Evolutionary conservation across 1,140 invertebrate species (phyloP), one percentile per base, ranked within the genome.

Genomic region (Lethrus apterus): DNA sequence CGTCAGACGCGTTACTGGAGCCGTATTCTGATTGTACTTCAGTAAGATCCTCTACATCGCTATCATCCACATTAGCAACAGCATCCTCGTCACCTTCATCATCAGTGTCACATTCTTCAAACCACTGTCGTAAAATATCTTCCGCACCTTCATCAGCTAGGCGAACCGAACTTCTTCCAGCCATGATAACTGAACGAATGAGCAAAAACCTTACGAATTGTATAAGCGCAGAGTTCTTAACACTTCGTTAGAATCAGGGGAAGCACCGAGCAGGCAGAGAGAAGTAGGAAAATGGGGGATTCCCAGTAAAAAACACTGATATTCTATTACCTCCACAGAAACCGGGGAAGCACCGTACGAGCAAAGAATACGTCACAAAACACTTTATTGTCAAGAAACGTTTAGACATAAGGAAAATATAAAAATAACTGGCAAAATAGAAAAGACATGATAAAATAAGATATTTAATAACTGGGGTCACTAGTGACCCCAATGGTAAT

Each of bases 21-120:
- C n/a, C n/a, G n/a, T n/a, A n/a, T n/a, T n/a, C n/a, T n/a, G n/a
- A n/a, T n/a, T n/a, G n/a, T n/a, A n/a, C n/a, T n/a, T n/a, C n/a
- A n/a, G n/a, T n/a, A n/a, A 18, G 8, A 36, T 36, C 34, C 13
- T 36, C 18, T 17, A 8, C 31, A 13, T 32, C 31, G 13, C 7
- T 32, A 13, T 32, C 13, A 9, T 32, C 13, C 4, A 4, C 4
- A 13, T 9, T 32, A 13, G 13, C 31, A 13, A 7, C 13, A 9
- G 4, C 13, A 13, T 32, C 31, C 7, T 13, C 13, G 4, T 7
- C 13, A n/a, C n/a, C n/a, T n/a, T n/a, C n/a, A 26, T 10, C 24
- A 32, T 32, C 31, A 32, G 7, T 32, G 13, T 32, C 31, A 32
- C 31, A 36, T 36, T 36, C 13, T 36, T 20, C 34, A 36, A 36